Percentiles rank a stretch among this genome's conserved stretches.
phyloP scores from a whole-genome alignment of 2,113 vertebrate species.

The Cyanoderma ruficeps region DNA sequence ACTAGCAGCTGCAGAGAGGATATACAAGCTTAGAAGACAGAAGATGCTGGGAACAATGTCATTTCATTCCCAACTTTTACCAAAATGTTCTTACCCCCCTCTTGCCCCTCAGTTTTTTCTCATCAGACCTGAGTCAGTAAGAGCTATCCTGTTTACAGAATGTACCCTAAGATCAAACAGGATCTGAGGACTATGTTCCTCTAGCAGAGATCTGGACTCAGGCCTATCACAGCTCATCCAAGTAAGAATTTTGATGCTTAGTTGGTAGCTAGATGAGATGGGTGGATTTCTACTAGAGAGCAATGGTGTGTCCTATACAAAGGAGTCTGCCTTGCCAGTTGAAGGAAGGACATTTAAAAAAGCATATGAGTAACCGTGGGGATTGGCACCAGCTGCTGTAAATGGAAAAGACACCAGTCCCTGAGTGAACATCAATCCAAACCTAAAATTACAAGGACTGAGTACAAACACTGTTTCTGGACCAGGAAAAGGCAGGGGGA shows the following conservation, averaged over 20 bases:
- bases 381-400: neutral
- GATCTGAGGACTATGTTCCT: neutral
- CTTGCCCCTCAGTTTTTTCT: neutral
- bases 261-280: neutral
- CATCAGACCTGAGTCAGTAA: neutral
- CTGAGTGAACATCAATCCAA: neutral
- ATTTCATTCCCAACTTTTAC: neutral
- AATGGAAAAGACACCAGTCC: neutral
- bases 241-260: neutral
- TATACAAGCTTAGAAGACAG: neutral
- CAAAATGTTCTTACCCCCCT: neutral
- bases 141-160: neutral
- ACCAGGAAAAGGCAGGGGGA: neutral
- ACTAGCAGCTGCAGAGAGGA: neutral
- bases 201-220: neutral
- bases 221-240: neutral
- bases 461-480: neutral
- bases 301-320: neutral
- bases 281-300: neutral
- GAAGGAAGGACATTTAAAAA: neutral
- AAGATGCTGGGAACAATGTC: neutral
- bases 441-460: neutral
- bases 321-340: neutral
- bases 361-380: fast-evolving
- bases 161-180: neutral